phyloP scores from a whole-genome alignment of 2,113 vertebrate genomes.

The Coregonus clupeaformis region DNA sequence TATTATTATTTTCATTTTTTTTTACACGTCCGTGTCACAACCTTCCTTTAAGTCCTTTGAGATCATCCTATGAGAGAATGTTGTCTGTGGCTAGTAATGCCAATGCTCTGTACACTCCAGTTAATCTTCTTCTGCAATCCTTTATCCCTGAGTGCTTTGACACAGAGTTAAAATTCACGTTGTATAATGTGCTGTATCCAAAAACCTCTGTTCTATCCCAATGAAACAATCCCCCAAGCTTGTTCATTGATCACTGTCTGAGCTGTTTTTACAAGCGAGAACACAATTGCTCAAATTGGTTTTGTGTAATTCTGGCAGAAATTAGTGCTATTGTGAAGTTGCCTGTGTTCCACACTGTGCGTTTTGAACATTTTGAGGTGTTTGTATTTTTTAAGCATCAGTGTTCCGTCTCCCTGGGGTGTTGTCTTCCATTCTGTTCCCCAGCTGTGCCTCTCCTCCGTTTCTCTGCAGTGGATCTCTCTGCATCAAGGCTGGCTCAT shows the following conservation, averaged over 20 bases:
- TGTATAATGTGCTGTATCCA: not conserved
- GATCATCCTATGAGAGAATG: too few species aligned
- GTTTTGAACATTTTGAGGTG: too few species aligned
- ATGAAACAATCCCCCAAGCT: not conserved
- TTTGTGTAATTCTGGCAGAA: not conserved
- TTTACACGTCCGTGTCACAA: too few species aligned
- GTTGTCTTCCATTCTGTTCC: constrained; percentile 7
- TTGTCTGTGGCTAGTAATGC: too few species aligned
- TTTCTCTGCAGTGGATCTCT: not conserved
- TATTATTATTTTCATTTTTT: too few species aligned
- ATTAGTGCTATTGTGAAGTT: constrained; percentile 2
- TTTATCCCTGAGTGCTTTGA: too few species aligned
- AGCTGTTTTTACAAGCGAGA: constrained; percentile 1
- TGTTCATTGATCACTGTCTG: constrained; percentile 8
- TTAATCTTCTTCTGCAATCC: too few species aligned
- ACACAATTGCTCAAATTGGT: constrained; percentile 2
- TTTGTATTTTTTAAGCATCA: too few species aligned
- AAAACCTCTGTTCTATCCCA: not conserved
- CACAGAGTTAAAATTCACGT: too few species aligned
- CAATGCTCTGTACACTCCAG: too few species aligned
- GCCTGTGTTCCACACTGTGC: constrained; percentile 1
- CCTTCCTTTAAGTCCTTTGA: too few species aligned
- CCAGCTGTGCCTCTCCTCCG: not conserved
- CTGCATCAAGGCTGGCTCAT: constrained; percentile 8
- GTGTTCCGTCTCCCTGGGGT: not conserved